phyloP scores from a whole-genome alignment of 2,113 vertebrate genomes.

The Carollia perspicillata region DNA sequence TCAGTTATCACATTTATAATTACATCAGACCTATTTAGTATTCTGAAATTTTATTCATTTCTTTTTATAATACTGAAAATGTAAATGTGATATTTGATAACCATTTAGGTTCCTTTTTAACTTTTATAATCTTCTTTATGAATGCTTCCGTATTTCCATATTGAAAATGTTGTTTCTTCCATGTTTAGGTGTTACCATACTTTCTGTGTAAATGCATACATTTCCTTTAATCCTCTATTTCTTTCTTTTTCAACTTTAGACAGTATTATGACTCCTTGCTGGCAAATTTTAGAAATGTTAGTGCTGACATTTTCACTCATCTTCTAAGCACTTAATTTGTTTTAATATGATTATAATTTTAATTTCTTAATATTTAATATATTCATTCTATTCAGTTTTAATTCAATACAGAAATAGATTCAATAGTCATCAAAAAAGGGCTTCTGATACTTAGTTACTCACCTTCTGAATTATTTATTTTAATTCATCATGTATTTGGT shows the following conservation, averaged over 20 bases:
- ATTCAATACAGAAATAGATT: background rate
- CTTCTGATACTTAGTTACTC: background rate
- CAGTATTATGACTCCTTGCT: background rate
- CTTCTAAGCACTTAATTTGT: background rate
- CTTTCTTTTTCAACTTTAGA: background rate
- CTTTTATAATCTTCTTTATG: background rate
- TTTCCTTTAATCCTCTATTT: background rate
- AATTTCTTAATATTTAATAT: background rate
- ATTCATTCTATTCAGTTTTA: background rate
- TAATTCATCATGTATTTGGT: background rate
- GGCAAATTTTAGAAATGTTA: background rate
- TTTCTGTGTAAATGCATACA: background rate
- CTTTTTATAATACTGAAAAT: background rate
- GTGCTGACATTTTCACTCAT: background rate
- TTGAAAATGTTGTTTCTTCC: background rate
- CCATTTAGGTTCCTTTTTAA: background rate
- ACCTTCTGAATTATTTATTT: conserved; percentile 1
- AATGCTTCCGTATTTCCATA: background rate
- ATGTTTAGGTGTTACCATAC: background rate
- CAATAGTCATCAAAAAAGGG: background rate
- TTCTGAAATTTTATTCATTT: background rate
- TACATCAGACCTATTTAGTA: background rate
- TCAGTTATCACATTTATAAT: background rate
- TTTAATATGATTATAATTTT: background rate
- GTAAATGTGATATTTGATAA: background rate